These are phyloP conservation scores for Leptodactylus fallax DNA, from an alignment of 2,797 vertebrate genomes.

Conservation along the genomic window DNA sequence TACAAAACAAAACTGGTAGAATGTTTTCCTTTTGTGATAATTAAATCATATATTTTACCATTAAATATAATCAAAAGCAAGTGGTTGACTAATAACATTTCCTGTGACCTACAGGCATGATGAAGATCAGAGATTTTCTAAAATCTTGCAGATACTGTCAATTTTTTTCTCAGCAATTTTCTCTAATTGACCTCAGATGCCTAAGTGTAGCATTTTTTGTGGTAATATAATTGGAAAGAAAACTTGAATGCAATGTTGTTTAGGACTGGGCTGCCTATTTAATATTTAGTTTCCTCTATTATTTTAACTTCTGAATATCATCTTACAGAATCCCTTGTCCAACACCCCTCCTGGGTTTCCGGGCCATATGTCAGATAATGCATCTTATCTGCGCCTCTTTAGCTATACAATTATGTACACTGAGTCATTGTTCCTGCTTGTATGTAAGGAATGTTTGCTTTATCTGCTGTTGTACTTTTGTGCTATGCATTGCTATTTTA, in stretches of 20 bases:
- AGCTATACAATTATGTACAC: slow-evolving; percentile 67
- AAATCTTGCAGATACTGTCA: slow-evolving; percentile 50
- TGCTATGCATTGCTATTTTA: neutral
- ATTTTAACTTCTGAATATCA: slow-evolving; percentile 22
- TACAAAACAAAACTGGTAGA: slow-evolving; percentile 49
- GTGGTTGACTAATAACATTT: slow-evolving; percentile 60
- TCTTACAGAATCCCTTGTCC: neutral
- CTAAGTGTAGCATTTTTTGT: slow-evolving; percentile 20
- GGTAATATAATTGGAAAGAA: slow-evolving; percentile 49
- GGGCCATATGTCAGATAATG: slow-evolving; percentile 9
- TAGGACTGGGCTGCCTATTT: neutral
- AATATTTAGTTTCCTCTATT: slow-evolving; percentile 30
- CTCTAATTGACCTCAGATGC: slow-evolving; percentile 56
- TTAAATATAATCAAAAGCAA: slow-evolving; percentile 59
- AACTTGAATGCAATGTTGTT: slow-evolving; percentile 49
- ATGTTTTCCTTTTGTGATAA: slow-evolving; percentile 56
- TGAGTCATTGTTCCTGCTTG: slow-evolving; percentile 39
- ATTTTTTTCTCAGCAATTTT: slow-evolving; percentile 53
- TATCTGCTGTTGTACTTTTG: neutral
- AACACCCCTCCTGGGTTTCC: slow-evolving; percentile 25
- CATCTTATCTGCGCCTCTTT: slow-evolving; percentile 64
- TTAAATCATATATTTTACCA: slow-evolving; percentile 60
- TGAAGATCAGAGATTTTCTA: slow-evolving; percentile 53
- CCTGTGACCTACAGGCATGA: slow-evolving; percentile 61
- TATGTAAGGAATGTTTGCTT: slow-evolving; percentile 18